These are phyloP conservation scores for Halcyon badia DNA, from an alignment of 2,797 vertebrate species.

Conservation along the genomic window DNA sequence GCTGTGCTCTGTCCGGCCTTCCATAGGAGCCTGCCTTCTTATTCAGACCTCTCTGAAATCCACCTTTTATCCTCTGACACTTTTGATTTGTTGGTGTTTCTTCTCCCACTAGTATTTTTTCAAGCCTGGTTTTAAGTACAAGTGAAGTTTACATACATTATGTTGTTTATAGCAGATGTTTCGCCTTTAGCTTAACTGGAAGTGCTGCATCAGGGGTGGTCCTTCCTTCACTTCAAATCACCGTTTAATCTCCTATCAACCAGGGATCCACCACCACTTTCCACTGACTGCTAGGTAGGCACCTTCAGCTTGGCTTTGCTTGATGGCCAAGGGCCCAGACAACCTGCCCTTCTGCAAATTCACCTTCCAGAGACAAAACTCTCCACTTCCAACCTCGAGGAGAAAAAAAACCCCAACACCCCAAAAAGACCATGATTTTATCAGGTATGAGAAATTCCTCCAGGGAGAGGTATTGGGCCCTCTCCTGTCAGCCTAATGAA, in stretches of 20 bases:
- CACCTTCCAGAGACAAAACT: neutral
- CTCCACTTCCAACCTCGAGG: neutral
- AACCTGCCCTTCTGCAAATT: neutral
- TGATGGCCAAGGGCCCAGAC: neutral
- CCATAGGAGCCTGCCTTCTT: neutral
- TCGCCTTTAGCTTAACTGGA: neutral
- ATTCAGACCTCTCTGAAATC: constrained; percentile 28
- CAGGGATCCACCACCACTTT: neutral
- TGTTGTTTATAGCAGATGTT: neutral
- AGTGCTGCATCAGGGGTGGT: constrained; percentile 3
- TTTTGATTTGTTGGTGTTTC: constrained; percentile 51
- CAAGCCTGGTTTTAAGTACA: neutral
- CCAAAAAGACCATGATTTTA: neutral
- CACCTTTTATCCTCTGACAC: constrained; percentile 45
- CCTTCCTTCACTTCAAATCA: constrained; percentile 18
- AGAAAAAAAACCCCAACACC: rapidly evolving
- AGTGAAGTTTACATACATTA: neutral
- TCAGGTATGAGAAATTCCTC: neutral
- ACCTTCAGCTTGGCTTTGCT: neutral
- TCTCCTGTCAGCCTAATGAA: neutral
- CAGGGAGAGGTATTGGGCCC: neutral
- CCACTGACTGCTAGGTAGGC: neutral
- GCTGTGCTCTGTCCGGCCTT: neutral
- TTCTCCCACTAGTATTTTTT: constrained; percentile 1
- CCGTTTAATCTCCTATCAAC: neutral